Percentiles rank a stretch among this genome's conserved stretches.
These are phyloP conservation scores for Perca schrenkii DNA, from an alignment of 2,113 vertebrate species.

Conservation along the genomic window DNA sequence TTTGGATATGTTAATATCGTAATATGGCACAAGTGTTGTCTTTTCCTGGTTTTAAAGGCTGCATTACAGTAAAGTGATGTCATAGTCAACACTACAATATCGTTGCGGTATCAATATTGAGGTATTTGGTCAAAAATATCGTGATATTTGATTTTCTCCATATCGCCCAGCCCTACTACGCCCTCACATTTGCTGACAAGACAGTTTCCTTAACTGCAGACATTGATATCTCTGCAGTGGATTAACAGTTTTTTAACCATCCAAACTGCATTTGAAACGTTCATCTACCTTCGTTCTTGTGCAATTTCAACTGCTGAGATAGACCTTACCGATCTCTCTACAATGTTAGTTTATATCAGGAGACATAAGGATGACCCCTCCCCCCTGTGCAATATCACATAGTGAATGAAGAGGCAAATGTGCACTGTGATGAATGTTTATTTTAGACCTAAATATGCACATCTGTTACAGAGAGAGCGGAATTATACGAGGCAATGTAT, in stretches of 20 bases:
- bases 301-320: not conserved
- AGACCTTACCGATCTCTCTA: not conserved
- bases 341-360: not conserved
- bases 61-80: no score
- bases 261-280: not conserved
- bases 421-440: not conserved
- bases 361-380: not conserved
- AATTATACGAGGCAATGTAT: slow-evolving; percentile 2
- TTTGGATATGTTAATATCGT: no score
- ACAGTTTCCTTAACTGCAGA: not conserved
- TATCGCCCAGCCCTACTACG: not conserved
- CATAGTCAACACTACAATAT: no score
- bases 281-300: not conserved
- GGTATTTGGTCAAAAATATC: no score
- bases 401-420: not conserved
- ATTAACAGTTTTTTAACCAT: not conserved
- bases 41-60: no score
- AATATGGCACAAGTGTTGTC: no score
- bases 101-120: no score
- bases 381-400: no score
- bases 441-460: not conserved
- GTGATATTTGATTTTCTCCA: no score
- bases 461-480: not conserved
- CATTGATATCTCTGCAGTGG: not conserved
- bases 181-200: not conserved